Evolutionary conservation across 2,113 vertebrate species (phyloP), one percentile per base, ranked within the genome.

Genomic region (Esox niger): DNA sequence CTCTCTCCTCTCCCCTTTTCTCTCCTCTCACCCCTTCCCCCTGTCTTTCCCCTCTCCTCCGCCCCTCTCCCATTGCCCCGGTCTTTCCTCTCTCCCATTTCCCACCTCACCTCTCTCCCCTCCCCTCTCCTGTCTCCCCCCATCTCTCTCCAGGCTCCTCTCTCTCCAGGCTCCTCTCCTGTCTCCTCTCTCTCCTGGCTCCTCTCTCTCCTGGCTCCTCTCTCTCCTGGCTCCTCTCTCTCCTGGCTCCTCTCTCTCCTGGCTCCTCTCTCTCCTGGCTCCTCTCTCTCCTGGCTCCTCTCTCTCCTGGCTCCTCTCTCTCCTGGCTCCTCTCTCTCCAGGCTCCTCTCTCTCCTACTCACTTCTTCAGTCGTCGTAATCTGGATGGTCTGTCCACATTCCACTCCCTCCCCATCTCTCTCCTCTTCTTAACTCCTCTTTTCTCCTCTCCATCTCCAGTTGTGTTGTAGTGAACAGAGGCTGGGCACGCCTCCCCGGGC

Each of bases 311-410:
- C 46, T 9, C 2, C 20, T n/a, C n/a, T n/a, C n/a, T n/a, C n/a
- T n/a, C n/a, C n/a, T n/a, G n/a, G n/a, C n/a, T n/a, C n/a, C 46
- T 49, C 46, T 59, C 3, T 29, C 27, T 21, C 10, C 32, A n/a
- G n/a, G n/a, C n/a, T 54, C 55, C 35, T 23, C 15, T 9, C 70
- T 21, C 55, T n/a, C n/a, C n/a, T n/a, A n/a, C 80, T 88, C 70
- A 83, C 78, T 89, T 88, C 82, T 90, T 91, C 68, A 80, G 76
- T 68, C 91, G 88, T 69, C 87, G 84, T 70, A 91, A 89, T 88
- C 91, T 93, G 30, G 90, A 91, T 76, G 88, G 73, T 63, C 90
- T 78, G 33, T 92, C 85, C 73, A 84, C 85, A 63, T 81, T 85
- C 73, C 87, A 60, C 59, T 65, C 32, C 10, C n/a, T 43, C 21